Conservation (phyloP, 1,140 invertebrate species). For the Andricus grossulariae region DNA sequence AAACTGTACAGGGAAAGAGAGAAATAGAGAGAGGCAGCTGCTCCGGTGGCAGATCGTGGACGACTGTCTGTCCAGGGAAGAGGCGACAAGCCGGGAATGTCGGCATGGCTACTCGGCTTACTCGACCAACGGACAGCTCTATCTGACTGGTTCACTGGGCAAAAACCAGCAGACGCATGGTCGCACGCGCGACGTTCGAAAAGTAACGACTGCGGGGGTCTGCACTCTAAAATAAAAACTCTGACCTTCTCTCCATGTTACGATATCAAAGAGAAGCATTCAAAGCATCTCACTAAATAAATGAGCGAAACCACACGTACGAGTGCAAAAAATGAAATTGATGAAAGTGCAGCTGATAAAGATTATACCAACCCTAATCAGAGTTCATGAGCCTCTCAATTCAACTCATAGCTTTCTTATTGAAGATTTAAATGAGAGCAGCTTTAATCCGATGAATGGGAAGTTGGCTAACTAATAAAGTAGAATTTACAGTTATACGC, state of each 20-base stretch:
- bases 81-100: constrained; percentile 66
- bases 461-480: not conserved
- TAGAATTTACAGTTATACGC: constrained; percentile 6
- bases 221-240: constrained; percentile 49
- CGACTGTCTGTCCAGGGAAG: constrained; percentile 65
- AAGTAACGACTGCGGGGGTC: constrained; percentile 60
- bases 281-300: constrained; percentile 8
- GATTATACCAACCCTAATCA: too few species aligned
- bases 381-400: too few species aligned
- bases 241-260: constrained; percentile 11
- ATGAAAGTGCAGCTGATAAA: too few species aligned
- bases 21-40: constrained; percentile 33
- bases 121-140: constrained; percentile 68
- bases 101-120: constrained; percentile 64
- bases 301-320: not conserved
- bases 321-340: not conserved
- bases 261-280: constrained; percentile 23
- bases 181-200: constrained; percentile 63
- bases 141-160: constrained; percentile 63
- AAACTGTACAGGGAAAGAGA: constrained; percentile 25
- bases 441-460: too few species aligned
- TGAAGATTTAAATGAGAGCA: too few species aligned
- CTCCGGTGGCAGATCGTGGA: constrained; percentile 57
- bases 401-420: too few species aligned
- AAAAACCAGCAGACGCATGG: constrained; percentile 64